Conservation (phyloP, 2,888 invertebrate genomes). For the Eupithecia subumbrata region DNA sequence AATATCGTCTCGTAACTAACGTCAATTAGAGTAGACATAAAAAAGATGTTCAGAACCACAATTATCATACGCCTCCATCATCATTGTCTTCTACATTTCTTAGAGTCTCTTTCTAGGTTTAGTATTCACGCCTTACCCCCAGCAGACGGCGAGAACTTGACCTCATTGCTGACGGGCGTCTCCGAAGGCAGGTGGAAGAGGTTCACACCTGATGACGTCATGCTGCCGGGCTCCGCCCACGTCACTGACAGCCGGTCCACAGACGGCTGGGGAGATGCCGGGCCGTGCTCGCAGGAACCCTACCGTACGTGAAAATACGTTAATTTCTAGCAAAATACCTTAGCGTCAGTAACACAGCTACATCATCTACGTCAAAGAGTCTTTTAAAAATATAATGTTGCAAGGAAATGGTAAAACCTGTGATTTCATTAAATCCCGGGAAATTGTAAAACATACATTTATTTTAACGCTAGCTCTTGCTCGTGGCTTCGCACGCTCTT, state of each 20-base stretch:
- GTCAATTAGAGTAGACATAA: too few relatives aligned
- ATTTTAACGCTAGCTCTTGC: neutral
- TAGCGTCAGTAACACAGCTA: neutral
- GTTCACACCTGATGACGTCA: conserved; percentile 78
- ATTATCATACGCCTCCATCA: neutral
- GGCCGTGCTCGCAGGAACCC: conserved; percentile 79
- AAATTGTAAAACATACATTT: neutral
- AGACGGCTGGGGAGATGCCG: conserved; percentile 87
- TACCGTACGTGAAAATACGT: conserved; percentile 33
- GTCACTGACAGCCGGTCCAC: conserved; percentile 89
- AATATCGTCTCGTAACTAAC: too few relatives aligned
- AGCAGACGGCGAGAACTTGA: conserved; percentile 72
- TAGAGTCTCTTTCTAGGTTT: neutral
- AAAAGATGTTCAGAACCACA: neutral
- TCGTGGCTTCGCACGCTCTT: too few relatives aligned
- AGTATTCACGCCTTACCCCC: conserved; percentile 50
- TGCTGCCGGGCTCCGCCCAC: conserved; percentile 85
- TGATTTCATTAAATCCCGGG: neutral
- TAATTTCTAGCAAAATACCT: neutral
- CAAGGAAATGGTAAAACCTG: neutral
- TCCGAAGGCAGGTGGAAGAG: conserved; percentile 76
- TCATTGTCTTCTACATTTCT: neutral
- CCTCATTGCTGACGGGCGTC: conserved; percentile 70
- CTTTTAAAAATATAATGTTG: neutral
- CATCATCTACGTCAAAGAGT: neutral